These are phyloP conservation scores for Kryptopterus vitreolus DNA, from an alignment of 2,797 vertebrate species.

Conservation along the genomic window DNA sequence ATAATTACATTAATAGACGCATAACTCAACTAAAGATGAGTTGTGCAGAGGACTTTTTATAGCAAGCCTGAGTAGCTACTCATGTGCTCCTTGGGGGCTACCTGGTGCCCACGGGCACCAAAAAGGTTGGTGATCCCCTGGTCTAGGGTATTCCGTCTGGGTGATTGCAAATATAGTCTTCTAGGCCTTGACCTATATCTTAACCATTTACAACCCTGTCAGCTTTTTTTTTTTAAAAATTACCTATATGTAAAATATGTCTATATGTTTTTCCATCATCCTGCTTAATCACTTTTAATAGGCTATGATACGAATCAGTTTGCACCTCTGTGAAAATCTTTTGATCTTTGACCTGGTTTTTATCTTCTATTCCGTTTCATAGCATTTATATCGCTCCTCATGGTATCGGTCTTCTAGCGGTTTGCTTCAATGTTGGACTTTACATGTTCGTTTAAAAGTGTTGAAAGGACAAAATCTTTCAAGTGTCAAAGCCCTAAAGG, in stretches of 20 bases:
- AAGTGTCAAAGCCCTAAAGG: neutral
- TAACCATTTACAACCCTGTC: neutral
- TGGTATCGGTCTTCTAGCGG: neutral
- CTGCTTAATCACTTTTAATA: neutral
- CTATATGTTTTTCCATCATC: neutral
- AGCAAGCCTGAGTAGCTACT: too few relatives aligned
- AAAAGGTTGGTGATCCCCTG: too few relatives aligned
- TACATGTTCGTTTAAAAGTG: neutral
- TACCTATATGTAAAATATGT: neutral
- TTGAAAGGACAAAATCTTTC: neutral
- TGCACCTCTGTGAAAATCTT: neutral
- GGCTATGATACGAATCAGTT: neutral
- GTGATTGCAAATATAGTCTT: conserved; percentile 1
- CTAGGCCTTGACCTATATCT: conserved; percentile 24
- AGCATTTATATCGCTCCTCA: neutral
- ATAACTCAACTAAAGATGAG: too few relatives aligned
- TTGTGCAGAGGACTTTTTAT: too few relatives aligned
- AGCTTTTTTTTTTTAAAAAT: neutral
- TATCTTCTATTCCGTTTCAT: neutral
- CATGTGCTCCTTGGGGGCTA: too few relatives aligned
- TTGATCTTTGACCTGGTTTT: neutral
- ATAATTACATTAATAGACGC: too few relatives aligned
- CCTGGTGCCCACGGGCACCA: too few relatives aligned
- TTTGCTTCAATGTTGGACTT: neutral
- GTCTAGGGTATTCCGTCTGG: neutral